Evolutionary conservation across 2,113 vertebrate species (phyloP), one percentile per base, ranked within the genome.

Genomic region (Brachyhypopomus gauderio): DNA sequence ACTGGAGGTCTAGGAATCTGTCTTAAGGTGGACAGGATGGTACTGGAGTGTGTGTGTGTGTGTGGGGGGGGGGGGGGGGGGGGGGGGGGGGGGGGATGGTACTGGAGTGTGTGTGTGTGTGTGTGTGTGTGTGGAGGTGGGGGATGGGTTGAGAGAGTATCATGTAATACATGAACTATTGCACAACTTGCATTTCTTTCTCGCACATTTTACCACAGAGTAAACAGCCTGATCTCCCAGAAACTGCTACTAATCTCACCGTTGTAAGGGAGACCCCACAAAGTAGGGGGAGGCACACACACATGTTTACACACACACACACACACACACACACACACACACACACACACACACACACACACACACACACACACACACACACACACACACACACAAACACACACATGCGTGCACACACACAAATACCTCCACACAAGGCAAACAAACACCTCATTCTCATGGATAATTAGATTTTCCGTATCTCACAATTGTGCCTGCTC

Each of bases 401-500:
- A 92, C 87, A 89, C 34, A n/a, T 75, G 12, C 9, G 12, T 11
- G 12, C 45, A 52, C 45, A 52, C 45, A 52, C 45, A 52, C 41
- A 41, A 52, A 89, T 27, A 14, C 45, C 3, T 12, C 45, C 45
- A 52, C 45, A 52, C 45, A 52, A 52, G 45, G 45, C 45, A 52
- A 52, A 14, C 34, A 70, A 45, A 76, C n/a, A 75, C 58, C 45
- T 59, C 55, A 71, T 19, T n/a, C 36, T 59, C 72, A 72, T 80
- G 19, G 48, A 41, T 60, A 75, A 70, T 55, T 66, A 73, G 38
- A 5, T 80, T 72, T 72, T 85, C 89, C 88, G 85, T 87, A 88
- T 87, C 89, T 88, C 87, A 89, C 89, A 90, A 86, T 90, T 90
- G 78, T 83, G 69, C 48, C 45, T 52, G 12, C 9, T 52, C 45